Conservation (phyloP, 2,113 vertebrate species). For the Probosciger aterrimus region DNA sequence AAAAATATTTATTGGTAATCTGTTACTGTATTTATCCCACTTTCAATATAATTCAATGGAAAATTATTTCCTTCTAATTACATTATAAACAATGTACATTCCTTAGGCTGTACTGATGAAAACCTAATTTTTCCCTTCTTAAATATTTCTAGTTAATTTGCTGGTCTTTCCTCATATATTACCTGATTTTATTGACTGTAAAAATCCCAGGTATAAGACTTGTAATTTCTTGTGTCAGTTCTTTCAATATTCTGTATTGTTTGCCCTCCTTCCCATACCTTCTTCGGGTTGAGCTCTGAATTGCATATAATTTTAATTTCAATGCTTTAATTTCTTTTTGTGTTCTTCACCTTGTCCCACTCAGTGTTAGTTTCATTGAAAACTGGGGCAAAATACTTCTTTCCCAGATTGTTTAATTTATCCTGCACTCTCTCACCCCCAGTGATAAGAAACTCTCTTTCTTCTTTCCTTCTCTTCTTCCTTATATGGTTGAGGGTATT, state of each 20-base stretch:
- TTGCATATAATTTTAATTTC: neutral
- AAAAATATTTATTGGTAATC: neutral
- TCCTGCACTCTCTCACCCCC: neutral
- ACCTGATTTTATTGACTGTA: neutral
- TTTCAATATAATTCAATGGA: neutral
- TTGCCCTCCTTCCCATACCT: neutral
- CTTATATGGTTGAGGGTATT: neutral
- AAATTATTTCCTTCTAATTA: neutral
- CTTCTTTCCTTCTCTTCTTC: neutral
- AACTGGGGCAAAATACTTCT: neutral
- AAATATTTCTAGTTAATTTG: neutral
- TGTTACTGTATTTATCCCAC: neutral
- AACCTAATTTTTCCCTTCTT: neutral
- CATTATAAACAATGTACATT: neutral
- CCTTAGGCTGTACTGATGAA: neutral
- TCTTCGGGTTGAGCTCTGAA: neutral
- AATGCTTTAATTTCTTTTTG: neutral
- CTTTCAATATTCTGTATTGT: neutral
- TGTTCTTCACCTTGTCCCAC: neutral
- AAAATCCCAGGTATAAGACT: neutral
- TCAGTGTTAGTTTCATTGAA: neutral
- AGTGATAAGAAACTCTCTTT: neutral
- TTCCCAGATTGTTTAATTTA: neutral
- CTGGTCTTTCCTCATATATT: neutral
- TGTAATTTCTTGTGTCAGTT: neutral